Conservation (phyloP, 2,113 vertebrate species). For the Alectura lathami region DNA sequence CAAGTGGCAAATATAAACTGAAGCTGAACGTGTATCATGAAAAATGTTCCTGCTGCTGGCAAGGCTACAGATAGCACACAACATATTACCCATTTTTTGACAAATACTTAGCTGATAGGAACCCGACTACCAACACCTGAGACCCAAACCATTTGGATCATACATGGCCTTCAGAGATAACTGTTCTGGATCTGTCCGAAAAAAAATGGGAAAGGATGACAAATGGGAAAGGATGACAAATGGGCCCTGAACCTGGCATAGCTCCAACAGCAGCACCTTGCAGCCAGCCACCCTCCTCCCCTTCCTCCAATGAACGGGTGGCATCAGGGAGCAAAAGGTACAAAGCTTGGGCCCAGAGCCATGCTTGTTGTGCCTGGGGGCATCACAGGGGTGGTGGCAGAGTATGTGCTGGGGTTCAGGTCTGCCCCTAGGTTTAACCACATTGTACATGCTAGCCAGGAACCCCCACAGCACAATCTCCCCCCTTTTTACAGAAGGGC, state of each 20-base stretch:
- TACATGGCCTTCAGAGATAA: not conserved
- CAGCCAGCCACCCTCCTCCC: not conserved
- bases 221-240: not conserved
- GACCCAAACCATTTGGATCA: not conserved
- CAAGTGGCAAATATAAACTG: not conserved
- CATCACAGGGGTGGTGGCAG: not conserved
- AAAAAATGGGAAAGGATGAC: not conserved
- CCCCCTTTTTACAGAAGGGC: not conserved
- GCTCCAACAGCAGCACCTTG: not conserved
- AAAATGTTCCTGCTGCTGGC: not conserved
- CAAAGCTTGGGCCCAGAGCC: not conserved
- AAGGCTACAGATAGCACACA: not conserved
- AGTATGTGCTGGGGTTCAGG: fast-evolving
- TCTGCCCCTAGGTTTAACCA: not conserved
- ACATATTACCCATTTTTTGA: not conserved
- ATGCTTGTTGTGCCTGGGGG: not conserved
- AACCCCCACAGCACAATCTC: not conserved
- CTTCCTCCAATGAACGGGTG: not conserved
- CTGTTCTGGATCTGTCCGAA: not conserved
- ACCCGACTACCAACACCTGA: not conserved
- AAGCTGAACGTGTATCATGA: not conserved
- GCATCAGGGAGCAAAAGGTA: not conserved
- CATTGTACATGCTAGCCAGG: not conserved
- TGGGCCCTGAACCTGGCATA: not conserved
- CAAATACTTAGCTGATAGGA: not conserved